Conservation (phyloP, 1,140 invertebrate genomes). For the Popillia japonica region DNA sequence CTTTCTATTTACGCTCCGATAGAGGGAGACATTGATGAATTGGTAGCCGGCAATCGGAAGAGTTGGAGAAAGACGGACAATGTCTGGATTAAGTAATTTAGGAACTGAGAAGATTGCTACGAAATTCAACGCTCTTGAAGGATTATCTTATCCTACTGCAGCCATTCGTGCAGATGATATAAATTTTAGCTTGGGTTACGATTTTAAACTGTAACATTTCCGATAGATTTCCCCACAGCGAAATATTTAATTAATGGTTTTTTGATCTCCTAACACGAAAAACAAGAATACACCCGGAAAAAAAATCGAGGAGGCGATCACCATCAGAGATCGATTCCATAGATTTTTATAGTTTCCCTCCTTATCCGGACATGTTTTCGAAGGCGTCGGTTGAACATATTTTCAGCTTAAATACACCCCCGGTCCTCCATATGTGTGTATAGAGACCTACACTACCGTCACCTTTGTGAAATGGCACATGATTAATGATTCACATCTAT, state of each 20-base stretch:
- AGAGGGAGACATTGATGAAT: constrained; percentile 20
- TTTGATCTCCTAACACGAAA: background rate
- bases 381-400: background rate
- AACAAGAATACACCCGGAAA: background rate
- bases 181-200: background rate
- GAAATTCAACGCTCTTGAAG: background rate
- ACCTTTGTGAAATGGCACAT: background rate
- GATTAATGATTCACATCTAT: constrained; percentile 26
- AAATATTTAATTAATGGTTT: background rate
- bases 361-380: background rate
- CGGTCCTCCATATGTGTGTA: background rate
- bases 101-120: background rate
- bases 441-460: background rate
- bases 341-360: background rate
- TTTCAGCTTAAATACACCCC: background rate
- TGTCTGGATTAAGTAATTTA: background rate
- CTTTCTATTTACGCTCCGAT: constrained; percentile 24
- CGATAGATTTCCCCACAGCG: background rate
- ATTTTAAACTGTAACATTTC: background rate
- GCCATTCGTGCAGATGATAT: background rate
- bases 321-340: background rate
- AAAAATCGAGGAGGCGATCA: background rate
- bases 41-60: background rate
- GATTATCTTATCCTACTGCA: background rate
- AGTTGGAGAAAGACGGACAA: background rate